Percentiles rank a stretch among this genome's conserved stretches.
Evolutionary conservation across 30 jellyfish, hydroid and myxozoan species (phyloP).

Genomic region (Rhopilema esculentum): DNA sequence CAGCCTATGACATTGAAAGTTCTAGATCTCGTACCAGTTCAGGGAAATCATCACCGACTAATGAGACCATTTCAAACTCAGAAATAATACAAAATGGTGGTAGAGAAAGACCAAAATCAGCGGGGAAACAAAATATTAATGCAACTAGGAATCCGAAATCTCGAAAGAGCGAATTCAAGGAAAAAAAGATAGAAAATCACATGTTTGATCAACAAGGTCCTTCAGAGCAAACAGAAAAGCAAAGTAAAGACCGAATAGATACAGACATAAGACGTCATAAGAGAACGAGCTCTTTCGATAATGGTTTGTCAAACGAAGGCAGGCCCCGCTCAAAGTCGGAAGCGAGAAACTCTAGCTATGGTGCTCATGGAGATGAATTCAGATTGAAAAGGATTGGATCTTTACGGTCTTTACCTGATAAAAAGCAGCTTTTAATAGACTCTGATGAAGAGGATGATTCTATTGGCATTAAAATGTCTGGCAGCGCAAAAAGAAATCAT

Average conservation of each 20-base stretch:
- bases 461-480: conserved; percentile 18
- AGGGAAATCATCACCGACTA: background rate
- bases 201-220: background rate
- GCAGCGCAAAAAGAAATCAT: background rate
- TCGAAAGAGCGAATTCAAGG: background rate
- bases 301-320: no score
- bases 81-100: background rate
- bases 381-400: conserved; percentile 6
- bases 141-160: background rate
- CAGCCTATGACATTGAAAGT: background rate
- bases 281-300: no score
- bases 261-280: no score
- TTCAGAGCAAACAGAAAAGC: background rate
- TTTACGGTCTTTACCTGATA: background rate
- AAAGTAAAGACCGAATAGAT: no score
- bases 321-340: conserved; percentile 42
- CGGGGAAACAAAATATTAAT: no score
- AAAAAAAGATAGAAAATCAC: background rate
- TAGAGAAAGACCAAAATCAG: background rate
- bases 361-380: conserved; percentile 2
- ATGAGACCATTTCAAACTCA: background rate
- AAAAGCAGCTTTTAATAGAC: background rate
- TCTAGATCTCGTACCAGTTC: conserved; percentile 1
- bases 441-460: conserved; percentile 34
- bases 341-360: background rate